phyloP scores from a whole-genome alignment of 1,140 invertebrate species.

The Drosophila ambigua region DNA sequence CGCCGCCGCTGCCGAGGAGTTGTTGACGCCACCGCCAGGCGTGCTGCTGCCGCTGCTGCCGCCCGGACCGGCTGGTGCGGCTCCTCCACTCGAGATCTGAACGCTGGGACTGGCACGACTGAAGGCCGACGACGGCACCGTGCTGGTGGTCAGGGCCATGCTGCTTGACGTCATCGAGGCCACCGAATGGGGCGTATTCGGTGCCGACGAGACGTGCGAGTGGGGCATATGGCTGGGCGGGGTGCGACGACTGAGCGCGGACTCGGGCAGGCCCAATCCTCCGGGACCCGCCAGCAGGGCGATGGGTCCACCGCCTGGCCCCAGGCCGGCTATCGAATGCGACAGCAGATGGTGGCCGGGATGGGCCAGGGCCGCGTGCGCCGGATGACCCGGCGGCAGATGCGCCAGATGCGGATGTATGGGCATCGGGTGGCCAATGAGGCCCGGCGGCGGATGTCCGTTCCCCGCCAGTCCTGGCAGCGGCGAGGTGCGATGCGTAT shows the following conservation, averaged over 20 bases:
- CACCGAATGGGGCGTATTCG: constrained; percentile 66
- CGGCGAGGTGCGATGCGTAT: constrained; percentile 76
- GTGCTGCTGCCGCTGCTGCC: constrained; percentile 49
- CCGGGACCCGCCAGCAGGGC: constrained; percentile 73
- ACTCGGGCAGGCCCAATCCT: constrained; percentile 72
- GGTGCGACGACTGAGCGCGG: constrained; percentile 74
- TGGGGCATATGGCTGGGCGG: constrained; percentile 75
- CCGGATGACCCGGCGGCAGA: constrained; percentile 78
- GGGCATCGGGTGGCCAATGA: constrained; percentile 78
- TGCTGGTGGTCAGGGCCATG: constrained; percentile 68
- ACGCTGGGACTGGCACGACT: constrained; percentile 83
- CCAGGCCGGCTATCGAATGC: constrained; percentile 74
- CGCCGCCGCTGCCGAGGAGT: constrained; percentile 60
- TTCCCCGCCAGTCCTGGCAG: constrained; percentile 67
- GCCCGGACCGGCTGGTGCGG: constrained; percentile 51
- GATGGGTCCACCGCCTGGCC: constrained; percentile 76
- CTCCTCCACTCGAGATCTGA: constrained; percentile 63
- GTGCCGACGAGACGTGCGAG: constrained; percentile 65
- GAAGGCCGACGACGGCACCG: constrained; percentile 83
- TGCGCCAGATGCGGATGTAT: constrained; percentile 80
- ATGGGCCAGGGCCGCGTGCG: constrained; percentile 75
- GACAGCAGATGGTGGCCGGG: constrained; percentile 76
- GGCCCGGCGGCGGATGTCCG: constrained; percentile 63
- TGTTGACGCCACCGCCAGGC: constrained; percentile 36
- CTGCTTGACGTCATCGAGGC: constrained; percentile 56